phyloP scores from a whole-genome alignment of 2,888 invertebrate genomes.

The Andrena chrysosceles region DNA sequence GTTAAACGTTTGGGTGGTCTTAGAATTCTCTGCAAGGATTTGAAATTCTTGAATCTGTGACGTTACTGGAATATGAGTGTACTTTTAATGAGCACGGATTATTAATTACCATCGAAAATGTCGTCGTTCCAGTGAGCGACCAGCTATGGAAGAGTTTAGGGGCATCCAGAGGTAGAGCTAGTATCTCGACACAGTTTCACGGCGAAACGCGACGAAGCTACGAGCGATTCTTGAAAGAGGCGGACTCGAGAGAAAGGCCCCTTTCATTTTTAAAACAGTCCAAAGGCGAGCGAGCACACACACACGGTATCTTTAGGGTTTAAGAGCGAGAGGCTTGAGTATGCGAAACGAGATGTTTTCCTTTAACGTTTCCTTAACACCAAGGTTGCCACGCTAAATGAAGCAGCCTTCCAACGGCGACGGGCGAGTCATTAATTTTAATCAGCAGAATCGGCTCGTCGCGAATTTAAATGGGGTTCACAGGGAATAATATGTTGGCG shows the following conservation, averaged over 20 bases:
- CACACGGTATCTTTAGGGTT: constrained; percentile 52
- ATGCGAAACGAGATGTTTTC: constrained; percentile 50
- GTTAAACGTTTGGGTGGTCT: no score
- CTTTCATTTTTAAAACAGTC: constrained; percentile 61
- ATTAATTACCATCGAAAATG: neutral
- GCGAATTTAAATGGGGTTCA: constrained; percentile 16
- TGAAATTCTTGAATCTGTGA: no score
- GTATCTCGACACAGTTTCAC: constrained; percentile 54
- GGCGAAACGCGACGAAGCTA: constrained; percentile 38
- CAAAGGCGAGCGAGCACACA: constrained; percentile 43
- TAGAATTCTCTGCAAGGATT: no score
- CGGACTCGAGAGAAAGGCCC: constrained; percentile 45
- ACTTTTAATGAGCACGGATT: no score
- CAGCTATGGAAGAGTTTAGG: constrained; percentile 18
- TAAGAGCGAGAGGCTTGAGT: constrained; percentile 41
- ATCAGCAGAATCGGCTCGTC: constrained; percentile 12
- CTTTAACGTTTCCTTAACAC: constrained; percentile 53
- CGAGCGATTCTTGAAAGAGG: constrained; percentile 60
- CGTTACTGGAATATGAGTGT: no score
- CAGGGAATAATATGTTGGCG: neutral
- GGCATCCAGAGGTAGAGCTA: neutral
- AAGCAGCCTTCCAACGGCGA: constrained; percentile 2
- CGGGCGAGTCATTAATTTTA: constrained; percentile 45
- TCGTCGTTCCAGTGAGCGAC: neutral
- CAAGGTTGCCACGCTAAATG: constrained; percentile 37